Conservation (phyloP, 2,797 vertebrate species). For the Rhinatrema bivittatum region DNA sequence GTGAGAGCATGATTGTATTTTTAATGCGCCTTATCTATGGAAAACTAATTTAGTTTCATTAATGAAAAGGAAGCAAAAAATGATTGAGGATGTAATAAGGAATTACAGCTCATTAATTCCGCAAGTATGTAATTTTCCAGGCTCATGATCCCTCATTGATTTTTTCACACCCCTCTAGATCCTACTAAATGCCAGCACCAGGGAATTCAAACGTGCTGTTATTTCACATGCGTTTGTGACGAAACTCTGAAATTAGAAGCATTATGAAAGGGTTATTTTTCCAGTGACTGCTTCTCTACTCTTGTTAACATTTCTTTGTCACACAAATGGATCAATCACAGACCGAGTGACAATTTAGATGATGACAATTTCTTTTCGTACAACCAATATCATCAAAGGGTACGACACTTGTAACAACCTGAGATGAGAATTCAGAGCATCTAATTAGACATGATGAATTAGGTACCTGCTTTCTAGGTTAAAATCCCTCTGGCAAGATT, state of each 20-base stretch:
- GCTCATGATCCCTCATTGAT: slow-evolving; percentile 47
- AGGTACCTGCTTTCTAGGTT: slow-evolving; percentile 36
- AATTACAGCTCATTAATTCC: slow-evolving; percentile 63
- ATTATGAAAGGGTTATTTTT: slow-evolving; percentile 39
- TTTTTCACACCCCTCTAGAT: slow-evolving; percentile 39
- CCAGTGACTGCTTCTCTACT: slow-evolving; percentile 29
- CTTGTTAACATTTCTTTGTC: slow-evolving; percentile 34
- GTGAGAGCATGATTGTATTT: slow-evolving; percentile 30
- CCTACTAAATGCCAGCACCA: slow-evolving; percentile 43
- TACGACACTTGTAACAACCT: slow-evolving; percentile 47
- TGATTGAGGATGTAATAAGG: slow-evolving; percentile 49
- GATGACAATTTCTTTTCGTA: slow-evolving; percentile 36
- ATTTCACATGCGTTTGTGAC: slow-evolving; percentile 29
- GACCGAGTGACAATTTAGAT: slow-evolving; percentile 21
- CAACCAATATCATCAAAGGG: slow-evolving; percentile 33
- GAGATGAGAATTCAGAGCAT: slow-evolving; percentile 56
- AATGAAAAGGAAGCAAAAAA: slow-evolving; percentile 55
- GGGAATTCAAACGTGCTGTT: slow-evolving; percentile 35
- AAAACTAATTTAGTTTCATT: slow-evolving; percentile 57
- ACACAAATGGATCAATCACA: slow-evolving; percentile 46
- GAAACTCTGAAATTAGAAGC: slow-evolving; percentile 26
- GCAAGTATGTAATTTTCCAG: slow-evolving; percentile 60
- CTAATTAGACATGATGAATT: slow-evolving; percentile 67
- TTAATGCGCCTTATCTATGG: slow-evolving; percentile 30
- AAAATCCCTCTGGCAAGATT: slow-evolving; percentile 21